Base-by-base conservation (phyloP, 1,140 invertebrate genomes). In the Micrasema longulum region DNA sequence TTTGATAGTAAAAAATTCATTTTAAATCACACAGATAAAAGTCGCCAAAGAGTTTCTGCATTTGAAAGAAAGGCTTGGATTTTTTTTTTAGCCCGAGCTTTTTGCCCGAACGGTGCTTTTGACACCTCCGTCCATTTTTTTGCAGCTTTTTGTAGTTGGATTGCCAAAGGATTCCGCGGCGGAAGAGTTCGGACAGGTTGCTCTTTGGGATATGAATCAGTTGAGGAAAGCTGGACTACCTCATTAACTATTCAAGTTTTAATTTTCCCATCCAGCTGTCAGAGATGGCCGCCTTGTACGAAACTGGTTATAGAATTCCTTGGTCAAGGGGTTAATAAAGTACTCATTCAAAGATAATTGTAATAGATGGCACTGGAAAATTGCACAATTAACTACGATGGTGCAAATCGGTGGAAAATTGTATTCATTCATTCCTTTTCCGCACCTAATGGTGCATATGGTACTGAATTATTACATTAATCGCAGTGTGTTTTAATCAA, bases 211-310 rank as follows among this genome's bases (percentile, higher is more conserved):
- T 55, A n/a, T 10, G n/a, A n/a, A n/a, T 31, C n/a, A 12, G 31
- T 22, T 60, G 55, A 60, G 38, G 55, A 41, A 53, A 57, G 65
- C 38, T 45, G 38, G 57, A 57, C 47, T 36, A 16, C 38, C 69
- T 71, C 72, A 74, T 74, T 63, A 74, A 74, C 50, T 67, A 74
- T 74, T 74, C 72, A 74, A 63, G 72, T 71, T 74, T 70, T 74
- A 74, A 74, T 74, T 74, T 74, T 74, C 63, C 62, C 68, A 35
- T 68, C 50, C 47, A 48, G 20, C 45, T 57, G 65, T 73, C 71
- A 43, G 53, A 35, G 35, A 48, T 64, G 43, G 20, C 60, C 55
- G 36, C 36, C 55, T 1, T 22, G 47, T 22, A 22, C 5, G 47
- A 20, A 48, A 20, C 47, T 48, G 3, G 4, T 22, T 43, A 18